A percentile compares a stretch with the other conserved stretches of the same genome.
Evolutionary conservation across 1,140 invertebrate species (phyloP).

Genomic region (Orchesella cincta): DNA sequence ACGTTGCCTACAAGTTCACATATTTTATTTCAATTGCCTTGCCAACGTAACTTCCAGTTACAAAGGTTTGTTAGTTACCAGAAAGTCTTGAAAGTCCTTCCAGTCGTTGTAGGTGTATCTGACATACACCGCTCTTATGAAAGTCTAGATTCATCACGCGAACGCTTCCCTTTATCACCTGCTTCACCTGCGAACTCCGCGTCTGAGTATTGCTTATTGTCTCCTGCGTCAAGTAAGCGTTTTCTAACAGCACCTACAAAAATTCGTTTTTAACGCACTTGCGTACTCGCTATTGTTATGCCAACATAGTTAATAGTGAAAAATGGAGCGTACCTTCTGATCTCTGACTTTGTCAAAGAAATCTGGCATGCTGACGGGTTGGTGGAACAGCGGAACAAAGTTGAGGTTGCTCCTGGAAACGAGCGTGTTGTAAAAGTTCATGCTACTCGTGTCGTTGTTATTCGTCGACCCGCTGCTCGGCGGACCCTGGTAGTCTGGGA

Average conservation of each 20-base stretch:
- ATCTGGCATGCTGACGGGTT: slow-evolving; percentile 72
- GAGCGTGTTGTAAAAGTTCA: not conserved
- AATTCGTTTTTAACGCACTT: no score
- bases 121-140: slow-evolving; percentile 84
- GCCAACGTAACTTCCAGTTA: no score
- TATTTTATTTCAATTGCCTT: not conserved
- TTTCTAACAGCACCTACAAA: slow-evolving; percentile 66
- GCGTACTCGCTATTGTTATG: no score
- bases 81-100: slow-evolving; percentile 78
- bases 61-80: slow-evolving; percentile 58
- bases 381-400: slow-evolving; percentile 76
- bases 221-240: slow-evolving; percentile 66
- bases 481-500: slow-evolving; percentile 5
- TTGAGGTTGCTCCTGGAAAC: slow-evolving; percentile 39
- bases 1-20: slow-evolving; percentile 64
- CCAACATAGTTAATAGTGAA: no score
- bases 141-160: slow-evolving; percentile 87
- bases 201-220: not conserved
- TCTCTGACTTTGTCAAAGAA: slow-evolving; percentile 76
- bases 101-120: slow-evolving; percentile 84
- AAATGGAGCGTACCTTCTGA: slow-evolving; percentile 67
- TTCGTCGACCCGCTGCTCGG: not conserved
- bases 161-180: slow-evolving; percentile 79
- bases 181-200: slow-evolving; percentile 59
- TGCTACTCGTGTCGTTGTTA: not conserved